Base-by-base conservation (phyloP, 2,797 vertebrate species). In the Acrossocheilus wenchowensis region DNA sequence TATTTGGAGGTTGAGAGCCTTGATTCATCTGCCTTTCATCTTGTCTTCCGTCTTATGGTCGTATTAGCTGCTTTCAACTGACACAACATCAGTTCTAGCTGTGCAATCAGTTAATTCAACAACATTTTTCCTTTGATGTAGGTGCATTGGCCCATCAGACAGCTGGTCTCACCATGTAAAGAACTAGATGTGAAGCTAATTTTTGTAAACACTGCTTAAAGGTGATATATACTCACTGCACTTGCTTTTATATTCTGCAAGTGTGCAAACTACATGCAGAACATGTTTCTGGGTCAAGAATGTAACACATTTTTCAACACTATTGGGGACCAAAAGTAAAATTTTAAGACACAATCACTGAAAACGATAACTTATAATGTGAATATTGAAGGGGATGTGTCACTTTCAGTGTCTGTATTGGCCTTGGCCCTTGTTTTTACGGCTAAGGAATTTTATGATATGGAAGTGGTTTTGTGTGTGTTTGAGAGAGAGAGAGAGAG, bases 81-180 rank as follows among this genome's bases (percentile, higher is more conserved):
- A 50, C 48, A 69, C 30, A 50, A 81, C 7, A 50, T 39, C 64
- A 15, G 64, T 81, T 34, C 23, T 54, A 68, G 21, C 30, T 17
- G 30, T 10, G 64, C 80, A 81, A 81, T 71, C 48, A 54, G 45
- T 82, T n/a, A 39, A 82, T 82, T 82, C 45, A 82, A 52, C 64
- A 4, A 54, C 48, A 26, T 52, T 52, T 73, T 50, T 52, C 5
- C 2, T 81, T 81, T 81, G 62, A 68, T 68, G n/a, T 36, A 23
- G 10, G 17, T 50, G 43, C 19, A 48, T 19, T 34, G 60, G 41
- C 17, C 17, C 3, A 19, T 80, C 9, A 80, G 60, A 21, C 57
- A 80, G 60, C 60, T 80, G 60, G 9, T 80, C 60, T 48, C 62
- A 66, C 60, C 30, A 34, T 11, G 10, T 21, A 19, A 50, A 75